Percentiles rank a stretch among this genome's conserved stretches.
phyloP scores from a whole-genome alignment of 1,140 invertebrate species.

The Philotrypesis tridentata region DNA sequence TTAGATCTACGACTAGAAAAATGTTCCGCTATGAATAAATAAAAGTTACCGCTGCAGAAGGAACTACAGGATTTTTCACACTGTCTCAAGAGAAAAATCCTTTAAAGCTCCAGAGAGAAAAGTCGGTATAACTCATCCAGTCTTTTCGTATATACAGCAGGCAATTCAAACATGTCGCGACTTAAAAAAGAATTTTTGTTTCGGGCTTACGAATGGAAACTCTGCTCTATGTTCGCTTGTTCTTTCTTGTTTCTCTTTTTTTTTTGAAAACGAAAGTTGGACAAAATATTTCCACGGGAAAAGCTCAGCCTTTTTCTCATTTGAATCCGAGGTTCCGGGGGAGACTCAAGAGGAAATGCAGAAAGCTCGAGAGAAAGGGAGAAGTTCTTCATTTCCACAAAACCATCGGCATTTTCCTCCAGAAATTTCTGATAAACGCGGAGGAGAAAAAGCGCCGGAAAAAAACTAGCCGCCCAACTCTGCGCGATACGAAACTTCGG shows the following conservation, averaged over 20 bases:
- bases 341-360: background rate
- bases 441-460: background rate
- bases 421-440: background rate
- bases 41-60: background rate
- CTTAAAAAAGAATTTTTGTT: conserved; percentile 2
- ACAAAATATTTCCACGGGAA: background rate
- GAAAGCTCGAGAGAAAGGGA: no score
- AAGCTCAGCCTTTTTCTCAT: background rate
- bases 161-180: background rate
- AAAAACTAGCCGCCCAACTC: background rate
- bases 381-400: background rate
- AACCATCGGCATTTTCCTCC: background rate
- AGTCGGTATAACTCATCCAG: conserved; percentile 9
- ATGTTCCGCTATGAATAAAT: conserved; percentile 6
- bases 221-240: no score
- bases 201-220: background rate
- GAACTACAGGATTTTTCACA: conserved; percentile 14
- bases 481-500: background rate
- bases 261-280: background rate
- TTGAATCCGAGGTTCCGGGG: no score
- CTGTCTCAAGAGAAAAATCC: background rate
- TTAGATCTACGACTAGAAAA: background rate
- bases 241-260: no score
- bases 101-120: background rate
- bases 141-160: background rate